phyloP scores from a whole-genome alignment of 2,888 invertebrate species.

The Hesperia comma region DNA sequence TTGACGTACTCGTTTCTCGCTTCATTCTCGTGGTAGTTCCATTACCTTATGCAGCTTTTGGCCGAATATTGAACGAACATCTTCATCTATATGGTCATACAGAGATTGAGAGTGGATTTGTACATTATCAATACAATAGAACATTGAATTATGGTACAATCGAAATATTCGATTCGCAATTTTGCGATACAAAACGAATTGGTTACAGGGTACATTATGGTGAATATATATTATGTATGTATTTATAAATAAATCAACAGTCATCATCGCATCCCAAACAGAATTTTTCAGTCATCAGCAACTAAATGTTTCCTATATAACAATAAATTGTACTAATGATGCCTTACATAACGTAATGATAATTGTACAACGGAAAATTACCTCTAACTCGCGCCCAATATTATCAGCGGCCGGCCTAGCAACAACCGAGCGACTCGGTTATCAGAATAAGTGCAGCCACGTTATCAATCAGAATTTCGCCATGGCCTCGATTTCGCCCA shows the following conservation, averaged over 20 bases:
- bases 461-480: conserved; percentile 80
- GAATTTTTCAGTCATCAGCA: too few relatives aligned
- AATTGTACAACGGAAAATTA: background rate
- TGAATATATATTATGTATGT: too few relatives aligned
- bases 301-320: too few relatives aligned
- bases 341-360: conserved; percentile 2
- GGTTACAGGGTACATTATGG: too few relatives aligned
- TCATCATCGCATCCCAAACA: too few relatives aligned
- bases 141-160: conserved; percentile 21
- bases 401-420: conserved; percentile 51
- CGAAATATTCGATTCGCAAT: conserved; percentile 1
- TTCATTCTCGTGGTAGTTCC: background rate
- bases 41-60: conserved; percentile 41
- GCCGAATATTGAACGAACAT: conserved; percentile 44
- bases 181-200: background rate
- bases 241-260: too few relatives aligned
- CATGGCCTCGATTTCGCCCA: conserved; percentile 76
- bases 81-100: conserved; percentile 22
- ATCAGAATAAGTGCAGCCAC: conserved; percentile 62
- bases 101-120: conserved; percentile 17
- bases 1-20: background rate
- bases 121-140: conserved; percentile 18
- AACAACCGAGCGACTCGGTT: conserved; percentile 56
- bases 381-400: background rate
- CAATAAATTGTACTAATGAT: too few relatives aligned